Evolutionary conservation across 2,797 vertebrate species (phyloP), one percentile per base, ranked within the genome.

Genomic region (Melanotaenia nigrans): DNA sequence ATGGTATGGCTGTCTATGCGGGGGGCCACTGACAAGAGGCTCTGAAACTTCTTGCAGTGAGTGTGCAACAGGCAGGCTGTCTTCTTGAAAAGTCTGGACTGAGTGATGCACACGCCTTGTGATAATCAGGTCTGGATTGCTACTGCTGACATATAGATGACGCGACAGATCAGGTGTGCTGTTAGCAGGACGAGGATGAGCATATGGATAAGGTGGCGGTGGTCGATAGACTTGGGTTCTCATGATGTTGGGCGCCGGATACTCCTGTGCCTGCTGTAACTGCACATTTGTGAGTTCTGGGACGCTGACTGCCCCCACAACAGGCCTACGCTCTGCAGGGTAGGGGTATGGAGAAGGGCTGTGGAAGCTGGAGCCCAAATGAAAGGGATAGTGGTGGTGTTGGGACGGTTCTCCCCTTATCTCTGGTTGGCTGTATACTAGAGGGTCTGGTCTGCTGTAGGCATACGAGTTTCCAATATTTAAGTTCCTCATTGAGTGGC

Each of bases 71-170:
- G 98, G 98, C 77, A 98, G 88, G 71, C 97, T 99, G 93, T 97
- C 98, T 84, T 99, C 98, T 83, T 99, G 98, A 92, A 99, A 99
- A 0, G 96, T 98, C 91, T 99, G 98, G n/a, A 99, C 98, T 0
- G 97, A 97, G 90, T 99, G 98, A 85, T 99, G 98, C 9, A 99
- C 96, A 0, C 98, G 93, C 3, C 98, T 89, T 0, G 97, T 99
- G 86, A 99, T 97, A 84, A 99, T 96, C 56, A 99, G 94, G 68
- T 99, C 98, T 0, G 98, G 97, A 79, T 98, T 99, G 91, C 98
- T 99, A 82, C 96, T 98, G 93, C 97, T 99, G 47, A 96, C 95
- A 45, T 97, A 96, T 28, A 97, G 93, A 75, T 99, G 97, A 6
- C 96, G 95, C 0, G 97, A 98, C 67, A 99, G 95, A 87, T 99